A percentile compares a stretch with the other conserved stretches of the same genome.
Conservation (phyloP, 2,888 invertebrate genomes). For the Torymus auratus region DNA sequence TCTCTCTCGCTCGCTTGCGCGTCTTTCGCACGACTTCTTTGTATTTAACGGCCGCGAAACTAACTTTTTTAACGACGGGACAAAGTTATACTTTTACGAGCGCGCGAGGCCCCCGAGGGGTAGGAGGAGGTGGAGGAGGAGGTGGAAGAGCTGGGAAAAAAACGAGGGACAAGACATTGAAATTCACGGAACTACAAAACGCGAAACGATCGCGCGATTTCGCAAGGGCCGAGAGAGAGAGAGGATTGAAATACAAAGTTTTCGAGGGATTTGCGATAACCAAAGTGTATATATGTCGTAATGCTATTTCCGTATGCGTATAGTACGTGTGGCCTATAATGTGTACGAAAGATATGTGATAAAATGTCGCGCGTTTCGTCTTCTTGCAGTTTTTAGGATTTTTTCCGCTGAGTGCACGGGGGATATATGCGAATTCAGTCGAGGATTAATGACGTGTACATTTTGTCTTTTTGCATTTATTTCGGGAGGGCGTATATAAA, state of each 20-base stretch:
- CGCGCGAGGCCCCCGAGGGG: constrained; percentile 6
- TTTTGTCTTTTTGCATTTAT: constrained; percentile 41
- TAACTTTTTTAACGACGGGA: constrained; percentile 69
- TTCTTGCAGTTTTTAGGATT: neutral
- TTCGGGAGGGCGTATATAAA: constrained; percentile 14
- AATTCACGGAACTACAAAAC: constrained; percentile 58
- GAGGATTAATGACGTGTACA: constrained; percentile 46
- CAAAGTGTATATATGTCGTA: neutral
- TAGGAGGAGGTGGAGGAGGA: neutral
- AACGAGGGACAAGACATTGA: constrained; percentile 44
- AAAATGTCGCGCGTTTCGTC: constrained; percentile 10
- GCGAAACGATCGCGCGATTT: constrained; percentile 54
- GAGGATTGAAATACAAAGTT: constrained; percentile 45
- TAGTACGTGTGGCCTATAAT: too few relatives aligned
- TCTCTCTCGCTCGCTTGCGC: constrained; percentile 51
- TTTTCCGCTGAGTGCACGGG: neutral
- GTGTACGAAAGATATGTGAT: constrained; percentile 44
- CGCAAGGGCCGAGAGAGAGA: constrained; percentile 22
- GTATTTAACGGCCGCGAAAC: constrained; percentile 67
- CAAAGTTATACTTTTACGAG: constrained; percentile 67
- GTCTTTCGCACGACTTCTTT: constrained; percentile 64
- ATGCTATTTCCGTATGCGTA: constrained; percentile 36
- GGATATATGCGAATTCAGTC: constrained; percentile 1
- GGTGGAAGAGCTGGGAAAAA: neutral
- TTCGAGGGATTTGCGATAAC: constrained; percentile 14